Base-by-base conservation (phyloP, 1,140 invertebrate genomes). In the Euwallacea similis region DNA sequence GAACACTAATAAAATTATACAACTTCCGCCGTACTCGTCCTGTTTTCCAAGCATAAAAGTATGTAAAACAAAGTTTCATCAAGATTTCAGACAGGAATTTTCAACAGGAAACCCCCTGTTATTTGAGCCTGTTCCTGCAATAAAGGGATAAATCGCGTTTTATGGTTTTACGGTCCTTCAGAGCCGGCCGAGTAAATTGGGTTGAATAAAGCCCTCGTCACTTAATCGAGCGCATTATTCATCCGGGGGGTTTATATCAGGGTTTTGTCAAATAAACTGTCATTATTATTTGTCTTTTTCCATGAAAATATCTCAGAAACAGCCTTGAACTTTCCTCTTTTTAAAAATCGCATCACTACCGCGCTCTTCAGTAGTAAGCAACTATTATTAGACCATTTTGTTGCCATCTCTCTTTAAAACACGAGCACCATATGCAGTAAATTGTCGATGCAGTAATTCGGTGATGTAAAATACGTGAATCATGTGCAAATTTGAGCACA, bases 71-170 rank as follows among this genome's bases (percentile, higher is more conserved):
- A 43, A 54, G 43, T 69, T 69, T 69, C 67, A 69, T 69, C 67
- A 69, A 62, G 67, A 53, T 56, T 66, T 66, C 64, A 21, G 33
- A 42, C 7, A 41, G 46, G 46, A 16, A 56, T 15, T 56, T 56
- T 56, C 16, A 10, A 56, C 11, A 15, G 13, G 6, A 55, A n/a
- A 6, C 33, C 33, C 46, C 33, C n/a, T 16, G 21, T 15, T 41
- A 66, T 56, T 62, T 42, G 46, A 41, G 44, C 43, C 54, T 58
- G 41, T 42, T 62, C 60, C 77, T 76, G 79, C 78, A 78, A 79
- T 80, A 80, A 80, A 80, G 76, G 75, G 76, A 80, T 80, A 80
- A 80, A 80, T 79, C 78, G 76, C 76, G 75, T 79, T 80, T 80
- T 80, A 80, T 80, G 77, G 79, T 77, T 80, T 80, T 80, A 80